Evolutionary conservation across 2,113 vertebrate species (phyloP).

Genomic region (Sminthopsis crassicaudata): DNA sequence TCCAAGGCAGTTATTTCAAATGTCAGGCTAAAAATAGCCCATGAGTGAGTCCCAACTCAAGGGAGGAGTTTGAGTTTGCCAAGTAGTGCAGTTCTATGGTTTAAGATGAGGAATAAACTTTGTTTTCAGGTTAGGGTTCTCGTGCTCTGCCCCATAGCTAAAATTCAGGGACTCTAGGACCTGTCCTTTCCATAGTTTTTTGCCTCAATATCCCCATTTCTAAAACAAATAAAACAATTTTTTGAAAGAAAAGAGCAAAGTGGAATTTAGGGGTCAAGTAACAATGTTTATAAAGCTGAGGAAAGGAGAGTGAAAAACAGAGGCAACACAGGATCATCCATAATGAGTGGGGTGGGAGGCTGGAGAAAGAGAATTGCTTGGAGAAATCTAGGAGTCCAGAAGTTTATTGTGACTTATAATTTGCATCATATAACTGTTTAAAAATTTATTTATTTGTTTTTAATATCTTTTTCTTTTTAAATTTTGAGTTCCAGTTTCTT

Average conservation of each 20-base stretch:
- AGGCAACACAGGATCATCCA: neutral
- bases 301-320: neutral
- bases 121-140: neutral
- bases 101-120: neutral
- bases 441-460: neutral
- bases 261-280: neutral
- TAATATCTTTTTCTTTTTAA: neutral
- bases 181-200: neutral
- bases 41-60: neutral
- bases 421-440: neutral
- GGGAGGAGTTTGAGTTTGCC: conserved; percentile 31
- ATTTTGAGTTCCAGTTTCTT: neutral
- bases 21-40: conserved; percentile 90
- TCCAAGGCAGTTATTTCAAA: conserved; percentile 34
- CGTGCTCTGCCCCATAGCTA: neutral
- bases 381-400: neutral
- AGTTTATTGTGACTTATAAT: neutral
- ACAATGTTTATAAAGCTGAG: neutral
- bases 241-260: neutral
- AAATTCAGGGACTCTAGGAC: neutral
- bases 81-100: neutral
- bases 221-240: neutral
- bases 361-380: neutral
- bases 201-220: neutral
- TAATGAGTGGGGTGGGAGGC: neutral